Evolutionary conservation across 35 echinoderm and acorn worm genomes (phyloP), one percentile per base, ranked within the genome.

Genomic region (Eucidaris tribuloides): DNA sequence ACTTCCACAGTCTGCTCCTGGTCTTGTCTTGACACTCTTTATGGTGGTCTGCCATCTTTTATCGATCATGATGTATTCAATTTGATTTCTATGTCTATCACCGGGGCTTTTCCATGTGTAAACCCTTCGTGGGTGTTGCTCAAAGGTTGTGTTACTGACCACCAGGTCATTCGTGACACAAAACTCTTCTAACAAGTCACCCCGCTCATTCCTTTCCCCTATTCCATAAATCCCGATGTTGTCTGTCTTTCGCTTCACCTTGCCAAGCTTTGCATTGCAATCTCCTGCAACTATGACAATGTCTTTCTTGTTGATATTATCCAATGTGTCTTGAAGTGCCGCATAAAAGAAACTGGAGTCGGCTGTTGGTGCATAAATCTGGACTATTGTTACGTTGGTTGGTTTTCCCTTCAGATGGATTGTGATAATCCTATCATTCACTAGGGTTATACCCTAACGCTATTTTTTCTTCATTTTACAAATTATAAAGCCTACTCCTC

Each of bases 191-290:
- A 61, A 45, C 24, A 3, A 6, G 34, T 81, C 79, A 57, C 77
- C 77, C 13, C 38, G 30, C 34, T 79, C 77, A 42, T 79, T 79
- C 33, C 42, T 27, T 40, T 79, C 39, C 49, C 77, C 41, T 5
- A 65, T 7, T n/a, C 62, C 62, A 65, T n/a, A 65, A 13, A 7
- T 4, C 3, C 77, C 77, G 23, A 56, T 20, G 42, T 24, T 55
- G 7, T 66, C 27, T 14, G 20, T 14, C 42, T 42, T 42, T 28
- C 4, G 44, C 7, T 40, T 29, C 34, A 23, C 2, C 6, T 29
- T 40, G 30, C 77, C 77, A 49, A 79, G 23, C 34, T 79, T 79
- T 45, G 77, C 77, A 79, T 79, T 79, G 11, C 30, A 55, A 24
- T 79, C 37, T 5, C 77, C 41, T 15, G 5, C 49, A n/a, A 79